A percentile compares a stretch with the other conserved stretches of the same genome.
Evolutionary conservation across 2,797 vertebrate species (phyloP).

Genomic region (Melanotaenia nigrans): DNA sequence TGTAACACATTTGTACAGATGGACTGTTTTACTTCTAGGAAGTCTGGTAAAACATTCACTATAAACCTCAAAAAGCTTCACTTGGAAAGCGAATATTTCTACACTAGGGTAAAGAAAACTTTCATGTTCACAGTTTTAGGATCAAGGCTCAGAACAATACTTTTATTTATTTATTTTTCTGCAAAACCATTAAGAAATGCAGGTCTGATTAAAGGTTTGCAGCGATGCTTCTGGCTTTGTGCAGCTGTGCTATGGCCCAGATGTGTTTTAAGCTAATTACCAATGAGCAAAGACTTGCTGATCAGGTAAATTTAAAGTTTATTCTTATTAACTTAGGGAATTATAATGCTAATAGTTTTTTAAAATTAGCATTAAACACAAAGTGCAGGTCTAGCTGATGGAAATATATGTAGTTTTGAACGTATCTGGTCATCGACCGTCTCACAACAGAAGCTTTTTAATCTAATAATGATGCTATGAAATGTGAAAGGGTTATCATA

Average conservation of each 20-base stretch:
- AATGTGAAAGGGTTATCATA: neutral
- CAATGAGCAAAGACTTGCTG: neutral
- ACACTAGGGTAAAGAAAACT: neutral
- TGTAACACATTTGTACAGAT: constrained; percentile 19
- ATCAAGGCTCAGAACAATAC: constrained; percentile 1
- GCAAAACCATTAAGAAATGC: neutral
- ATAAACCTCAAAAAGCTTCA: constrained; percentile 7
- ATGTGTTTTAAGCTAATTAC: constrained; percentile 8
- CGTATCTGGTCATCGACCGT: constrained; percentile 2
- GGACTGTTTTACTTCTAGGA: constrained; percentile 12
- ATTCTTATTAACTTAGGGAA: neutral
- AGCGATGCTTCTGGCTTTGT: neutral
- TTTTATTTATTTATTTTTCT: neutral
- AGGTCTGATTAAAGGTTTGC: neutral
- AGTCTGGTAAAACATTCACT: constrained; percentile 18
- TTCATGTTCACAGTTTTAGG: constrained; percentile 25
- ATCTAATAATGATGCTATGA: neutral
- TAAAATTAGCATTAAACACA: neutral
- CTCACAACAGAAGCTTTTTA: neutral
- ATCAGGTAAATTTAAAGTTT: neutral
- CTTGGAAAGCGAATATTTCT: constrained; percentile 6
- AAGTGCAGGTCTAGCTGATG: neutral
- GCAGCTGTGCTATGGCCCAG: neutral
- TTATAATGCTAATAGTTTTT: neutral
- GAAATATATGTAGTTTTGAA: neutral